A percentile compares a stretch with the other conserved stretches of the same genome.
phyloP scores from a whole-genome alignment of 2,888 invertebrate species.

The Uropetala carovei region DNA sequence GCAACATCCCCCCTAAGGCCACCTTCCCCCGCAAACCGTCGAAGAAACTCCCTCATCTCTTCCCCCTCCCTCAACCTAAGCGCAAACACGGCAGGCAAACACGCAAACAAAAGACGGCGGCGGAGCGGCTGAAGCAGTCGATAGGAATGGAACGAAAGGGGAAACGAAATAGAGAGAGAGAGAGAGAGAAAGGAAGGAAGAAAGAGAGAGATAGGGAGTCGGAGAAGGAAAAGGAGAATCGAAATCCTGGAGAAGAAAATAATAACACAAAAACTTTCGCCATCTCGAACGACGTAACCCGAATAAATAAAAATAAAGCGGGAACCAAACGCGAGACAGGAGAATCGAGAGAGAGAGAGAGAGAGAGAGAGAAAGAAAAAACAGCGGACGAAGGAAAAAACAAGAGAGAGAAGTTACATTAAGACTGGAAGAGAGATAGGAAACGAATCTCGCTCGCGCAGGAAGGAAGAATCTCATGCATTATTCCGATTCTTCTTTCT shows the following conservation, averaged over 20 bases:
- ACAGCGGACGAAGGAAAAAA: neutral
- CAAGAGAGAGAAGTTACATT: neutral
- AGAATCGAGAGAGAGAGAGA: neutral
- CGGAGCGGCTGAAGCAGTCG: neutral
- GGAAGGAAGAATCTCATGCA: neutral
- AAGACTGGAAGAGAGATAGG: conserved; percentile 30
- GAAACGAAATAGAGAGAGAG: neutral
- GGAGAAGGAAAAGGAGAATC: neutral
- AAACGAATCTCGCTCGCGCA: neutral
- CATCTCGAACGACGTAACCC: neutral
- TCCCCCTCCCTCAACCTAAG: conserved; percentile 7
- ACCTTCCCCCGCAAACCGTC: conserved; percentile 37
- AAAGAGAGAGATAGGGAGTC: neutral
- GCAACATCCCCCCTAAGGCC: neutral
- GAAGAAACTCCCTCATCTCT: conserved; percentile 2
- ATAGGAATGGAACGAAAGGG: neutral
- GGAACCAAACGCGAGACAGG: neutral
- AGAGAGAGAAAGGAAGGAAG: neutral
- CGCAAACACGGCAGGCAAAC: conserved; percentile 60
- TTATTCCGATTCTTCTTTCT: neutral
- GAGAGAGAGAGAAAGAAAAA: too few relatives aligned
- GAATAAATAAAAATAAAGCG: conserved; percentile 33
- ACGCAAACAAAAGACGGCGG: conserved; percentile 53
- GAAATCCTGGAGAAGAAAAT: conserved; percentile 31
- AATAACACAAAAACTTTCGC: conserved; percentile 1